These are phyloP conservation scores for Conger conger DNA, from an alignment of 2,113 vertebrate genomes.

Conservation along the genomic window DNA sequence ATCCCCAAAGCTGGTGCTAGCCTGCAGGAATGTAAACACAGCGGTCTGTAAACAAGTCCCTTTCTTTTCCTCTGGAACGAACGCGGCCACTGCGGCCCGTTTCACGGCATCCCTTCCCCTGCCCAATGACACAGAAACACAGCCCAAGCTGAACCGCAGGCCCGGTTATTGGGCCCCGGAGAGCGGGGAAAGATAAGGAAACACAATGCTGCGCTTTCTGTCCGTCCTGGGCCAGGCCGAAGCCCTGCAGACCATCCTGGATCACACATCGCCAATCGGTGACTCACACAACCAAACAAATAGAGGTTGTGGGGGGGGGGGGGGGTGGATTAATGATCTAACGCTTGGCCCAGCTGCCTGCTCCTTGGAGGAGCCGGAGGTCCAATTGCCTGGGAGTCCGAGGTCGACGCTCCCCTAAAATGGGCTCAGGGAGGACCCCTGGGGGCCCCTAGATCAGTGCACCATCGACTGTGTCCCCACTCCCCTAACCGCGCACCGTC, in stretches of 20 bases:
- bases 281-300: constrained; percentile 52
- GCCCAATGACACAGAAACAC: constrained; percentile 47
- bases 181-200: constrained; percentile 2
- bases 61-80: constrained; percentile 60
- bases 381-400: constrained; percentile 23
- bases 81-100: constrained; percentile 61
- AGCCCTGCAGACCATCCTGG: constrained; percentile 37
- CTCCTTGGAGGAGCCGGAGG: constrained; percentile 27
- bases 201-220: constrained; percentile 2
- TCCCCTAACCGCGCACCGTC: constrained; percentile 56
- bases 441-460: constrained; percentile 41
- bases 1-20: constrained; percentile 67
- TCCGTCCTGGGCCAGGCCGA: constrained; percentile 21
- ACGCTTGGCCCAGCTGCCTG: constrained; percentile 48
- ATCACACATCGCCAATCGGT: constrained; percentile 47
- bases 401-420: constrained; percentile 34
- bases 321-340: constrained; percentile 55
- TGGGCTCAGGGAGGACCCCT: constrained; percentile 41
- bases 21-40: constrained; percentile 78
- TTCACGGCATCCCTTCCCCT: constrained; percentile 62
- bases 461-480: constrained; percentile 50
- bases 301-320: constrained; percentile 12
- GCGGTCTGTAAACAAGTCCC: constrained; percentile 75
- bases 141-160: not conserved
- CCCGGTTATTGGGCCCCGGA: constrained; percentile 15